phyloP scores from a whole-genome alignment of 2,113 vertebrate species.

The pig (Sus scrofa) region DNA sequence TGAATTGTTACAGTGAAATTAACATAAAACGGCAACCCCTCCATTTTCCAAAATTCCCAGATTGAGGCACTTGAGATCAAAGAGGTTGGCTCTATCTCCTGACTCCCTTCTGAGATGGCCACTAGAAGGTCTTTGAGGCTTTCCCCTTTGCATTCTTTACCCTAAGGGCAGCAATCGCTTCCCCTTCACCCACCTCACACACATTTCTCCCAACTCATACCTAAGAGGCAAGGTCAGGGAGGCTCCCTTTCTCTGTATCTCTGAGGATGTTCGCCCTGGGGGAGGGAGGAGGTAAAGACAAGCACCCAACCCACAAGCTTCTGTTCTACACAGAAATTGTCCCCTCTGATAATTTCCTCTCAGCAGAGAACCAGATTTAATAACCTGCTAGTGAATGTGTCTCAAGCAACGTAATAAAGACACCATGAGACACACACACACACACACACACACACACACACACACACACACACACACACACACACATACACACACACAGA shows the following conservation, averaged over 20 bases:
- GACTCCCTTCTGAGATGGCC: neutral
- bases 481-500: constrained; percentile 28
- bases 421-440: neutral
- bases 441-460: too few species aligned
- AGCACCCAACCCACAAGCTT: constrained; percentile 48
- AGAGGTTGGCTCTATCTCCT: neutral
- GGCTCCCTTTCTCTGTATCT: constrained; percentile 19
- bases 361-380: constrained; percentile 64
- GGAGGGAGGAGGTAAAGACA: neutral
- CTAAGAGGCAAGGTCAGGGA: neutral
- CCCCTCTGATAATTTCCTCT: constrained; percentile 61
- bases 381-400: constrained; percentile 59
- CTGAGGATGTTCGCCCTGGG: neutral
- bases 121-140: constrained; percentile 11
- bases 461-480: neutral
- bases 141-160: neutral
- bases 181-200: neutral
- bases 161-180: neutral
- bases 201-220: constrained; percentile 8
- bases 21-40: neutral
- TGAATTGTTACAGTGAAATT: constrained; percentile 1
- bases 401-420: constrained; percentile 66
- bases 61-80: neutral
- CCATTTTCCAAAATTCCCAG: neutral
- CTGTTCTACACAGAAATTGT: constrained; percentile 55